Percentiles rank a stretch among this genome's conserved stretches.
Conservation (phyloP, 2,113 vertebrate species). For the Amazona vittata region DNA sequence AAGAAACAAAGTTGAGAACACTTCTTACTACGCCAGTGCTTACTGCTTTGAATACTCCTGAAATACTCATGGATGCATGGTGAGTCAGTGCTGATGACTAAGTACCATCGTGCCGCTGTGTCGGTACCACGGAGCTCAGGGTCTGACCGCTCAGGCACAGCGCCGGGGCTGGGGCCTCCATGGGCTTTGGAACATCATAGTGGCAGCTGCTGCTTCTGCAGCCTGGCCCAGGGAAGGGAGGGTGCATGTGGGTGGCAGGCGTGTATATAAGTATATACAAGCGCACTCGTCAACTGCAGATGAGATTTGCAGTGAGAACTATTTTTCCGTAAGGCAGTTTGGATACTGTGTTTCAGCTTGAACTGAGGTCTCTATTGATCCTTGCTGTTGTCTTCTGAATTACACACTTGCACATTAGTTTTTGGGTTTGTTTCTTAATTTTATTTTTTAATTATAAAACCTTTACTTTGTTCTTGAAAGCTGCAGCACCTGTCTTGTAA, state of each 20-base stretch:
- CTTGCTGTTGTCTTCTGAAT: background rate
- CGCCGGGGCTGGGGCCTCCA: background rate
- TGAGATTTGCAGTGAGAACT: slow-evolving; percentile 8
- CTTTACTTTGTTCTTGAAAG: background rate
- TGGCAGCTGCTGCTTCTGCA: background rate
- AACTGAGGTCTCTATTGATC: background rate
- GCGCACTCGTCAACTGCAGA: background rate
- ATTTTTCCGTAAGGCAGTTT: background rate
- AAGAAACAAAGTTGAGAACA: background rate
- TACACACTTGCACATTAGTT: slow-evolving; percentile 43
- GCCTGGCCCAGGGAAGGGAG: background rate
- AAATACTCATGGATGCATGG: fast-evolving
- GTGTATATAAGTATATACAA: background rate
- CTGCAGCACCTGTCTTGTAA: slow-evolving; percentile 38
- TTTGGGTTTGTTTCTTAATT: background rate
- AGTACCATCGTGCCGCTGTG: background rate
- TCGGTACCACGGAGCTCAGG: background rate
- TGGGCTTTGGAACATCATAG: background rate
- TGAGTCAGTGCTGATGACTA: background rate
- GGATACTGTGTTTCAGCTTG: slow-evolving; percentile 7
- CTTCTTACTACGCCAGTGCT: background rate
- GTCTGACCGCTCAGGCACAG: background rate
- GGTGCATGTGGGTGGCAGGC: background rate
- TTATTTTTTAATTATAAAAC: background rate
- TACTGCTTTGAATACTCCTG: background rate